A percentile compares a stretch with the other conserved stretches of the same genome.
Conservation (phyloP, 64 coral and sea anemone genomes). For the Hydrozoanthus tunicans region DNA sequence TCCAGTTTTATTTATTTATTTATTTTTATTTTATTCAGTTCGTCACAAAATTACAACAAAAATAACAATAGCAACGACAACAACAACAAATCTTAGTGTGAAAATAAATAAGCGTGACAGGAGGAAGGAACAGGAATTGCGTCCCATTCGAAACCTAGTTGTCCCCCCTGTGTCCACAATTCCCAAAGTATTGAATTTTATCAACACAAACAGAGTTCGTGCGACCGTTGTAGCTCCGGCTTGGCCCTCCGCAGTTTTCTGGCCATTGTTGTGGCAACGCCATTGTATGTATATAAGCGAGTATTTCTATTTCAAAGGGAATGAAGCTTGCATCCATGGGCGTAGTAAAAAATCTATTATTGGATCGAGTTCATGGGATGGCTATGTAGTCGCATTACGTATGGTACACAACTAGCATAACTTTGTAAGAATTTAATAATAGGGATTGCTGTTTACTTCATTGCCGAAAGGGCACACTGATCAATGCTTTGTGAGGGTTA, state of each 20-base stretch:
- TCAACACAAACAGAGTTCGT: not conserved
- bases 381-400: not conserved
- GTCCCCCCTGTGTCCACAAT: not conserved
- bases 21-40: too few relatives aligned
- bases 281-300: not conserved
- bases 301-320: not conserved
- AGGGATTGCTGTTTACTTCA: too few relatives aligned
- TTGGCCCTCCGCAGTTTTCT: not conserved
- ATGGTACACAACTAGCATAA: not conserved
- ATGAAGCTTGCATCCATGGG: not conserved
- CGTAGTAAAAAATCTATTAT: not conserved
- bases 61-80: too few relatives aligned
- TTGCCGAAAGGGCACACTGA: too few relatives aligned
- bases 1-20: too few relatives aligned
- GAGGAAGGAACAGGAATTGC: too few relatives aligned
- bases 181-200: slow-evolving; percentile 4
- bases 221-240: not conserved
- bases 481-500: too few relatives aligned
- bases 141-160: too few relatives aligned
- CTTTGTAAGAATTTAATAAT: too few relatives aligned
- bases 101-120: too few relatives aligned
- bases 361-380: not conserved
- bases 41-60: too few relatives aligned
- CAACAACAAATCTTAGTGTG: too few relatives aligned
- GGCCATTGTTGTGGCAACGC: not conserved